phyloP scores from a whole-genome alignment of 2,113 vertebrate species.

The Bubo bubo region DNA sequence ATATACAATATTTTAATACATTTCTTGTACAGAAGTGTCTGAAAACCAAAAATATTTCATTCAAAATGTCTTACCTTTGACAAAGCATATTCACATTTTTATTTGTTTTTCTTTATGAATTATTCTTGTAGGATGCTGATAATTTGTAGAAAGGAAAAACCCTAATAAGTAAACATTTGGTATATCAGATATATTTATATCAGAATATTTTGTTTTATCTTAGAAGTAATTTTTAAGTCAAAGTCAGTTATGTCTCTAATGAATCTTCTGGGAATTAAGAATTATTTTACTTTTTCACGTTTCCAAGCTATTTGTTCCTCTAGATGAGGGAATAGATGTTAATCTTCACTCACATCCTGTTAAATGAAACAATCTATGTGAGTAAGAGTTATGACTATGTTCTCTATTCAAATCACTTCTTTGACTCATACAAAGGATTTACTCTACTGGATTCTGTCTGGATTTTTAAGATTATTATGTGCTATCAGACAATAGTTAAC shows the following conservation, averaged over 20 bases:
- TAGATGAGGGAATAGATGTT: constrained; percentile 23
- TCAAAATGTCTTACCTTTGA: not conserved
- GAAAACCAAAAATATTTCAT: not conserved
- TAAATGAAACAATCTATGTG: constrained; percentile 49
- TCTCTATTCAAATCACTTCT: not conserved
- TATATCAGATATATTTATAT: not conserved
- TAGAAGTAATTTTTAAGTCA: constrained; percentile 40
- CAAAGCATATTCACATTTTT: not conserved
- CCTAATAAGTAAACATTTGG: not conserved
- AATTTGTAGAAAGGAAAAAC: not conserved
- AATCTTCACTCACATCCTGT: constrained; percentile 38
- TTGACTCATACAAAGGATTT: constrained; percentile 20
- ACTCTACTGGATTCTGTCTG: not conserved
- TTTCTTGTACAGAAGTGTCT: not conserved
- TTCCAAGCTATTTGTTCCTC: constrained; percentile 16
- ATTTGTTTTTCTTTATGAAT: not conserved
- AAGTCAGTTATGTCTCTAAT: not conserved
- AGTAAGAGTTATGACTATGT: not conserved
- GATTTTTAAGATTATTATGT: not conserved
- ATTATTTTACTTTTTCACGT: constrained; percentile 35
- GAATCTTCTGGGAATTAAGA: constrained; percentile 17
- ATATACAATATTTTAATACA: not conserved
- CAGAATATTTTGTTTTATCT: not conserved
- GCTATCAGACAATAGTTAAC: not conserved
- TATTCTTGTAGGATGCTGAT: not conserved